Base-by-base conservation (phyloP, 2,888 invertebrate species). In the Aproaerema taeniolella region DNA sequence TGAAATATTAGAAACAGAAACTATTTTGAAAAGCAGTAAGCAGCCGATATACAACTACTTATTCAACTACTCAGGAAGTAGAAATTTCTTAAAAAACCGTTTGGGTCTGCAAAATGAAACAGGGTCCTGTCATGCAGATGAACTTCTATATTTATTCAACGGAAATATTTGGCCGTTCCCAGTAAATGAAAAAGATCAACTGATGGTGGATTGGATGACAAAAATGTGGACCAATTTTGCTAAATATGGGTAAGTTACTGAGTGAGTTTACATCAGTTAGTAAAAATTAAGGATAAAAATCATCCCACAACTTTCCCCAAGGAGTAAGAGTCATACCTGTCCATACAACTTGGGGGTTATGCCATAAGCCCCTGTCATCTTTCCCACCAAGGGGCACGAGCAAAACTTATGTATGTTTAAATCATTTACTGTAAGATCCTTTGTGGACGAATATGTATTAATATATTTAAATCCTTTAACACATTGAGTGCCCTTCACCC, bases 211-310 rank as follows among this genome's bases (percentile, higher is more conserved):
- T 10, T 55, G 53, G 46, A 67, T 85, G 55, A 79, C 82, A 1
- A 62, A 58, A 31, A 51, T 83, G 55, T 85, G 85, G 85, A 77
- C 72, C 0, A 73, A 85, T 48, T 85, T 85, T 45, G 85, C 83
- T 2, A 83, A 82, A 63, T 70, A 70, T 46, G 74, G 81, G 85
- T 85, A 53, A 26, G 20, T 26, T 9, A 26, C 20, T 4, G 4
- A 4, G 7, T 20, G 7, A 20, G 20, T 20, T n/a, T n/a, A n/a
- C n/a, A n/a, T n/a, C n/a, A n/a, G n/a, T n/a, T n/a, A n/a, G n/a
- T n/a, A n/a, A n/a, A n/a, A n/a, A n/a, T n/a, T n/a, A n/a, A n/a
- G n/a, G n/a, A n/a, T n/a, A n/a, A n/a, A n/a, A n/a, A n/a, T n/a
- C n/a, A n/a, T n/a, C n/a, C n/a, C n/a, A n/a, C n/a, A n/a, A n/a